A percentile compares a stretch with the other conserved stretches of the same genome.
phyloP scores from a whole-genome alignment of 1,140 invertebrate genomes.

The Oryctes rhinoceros region DNA sequence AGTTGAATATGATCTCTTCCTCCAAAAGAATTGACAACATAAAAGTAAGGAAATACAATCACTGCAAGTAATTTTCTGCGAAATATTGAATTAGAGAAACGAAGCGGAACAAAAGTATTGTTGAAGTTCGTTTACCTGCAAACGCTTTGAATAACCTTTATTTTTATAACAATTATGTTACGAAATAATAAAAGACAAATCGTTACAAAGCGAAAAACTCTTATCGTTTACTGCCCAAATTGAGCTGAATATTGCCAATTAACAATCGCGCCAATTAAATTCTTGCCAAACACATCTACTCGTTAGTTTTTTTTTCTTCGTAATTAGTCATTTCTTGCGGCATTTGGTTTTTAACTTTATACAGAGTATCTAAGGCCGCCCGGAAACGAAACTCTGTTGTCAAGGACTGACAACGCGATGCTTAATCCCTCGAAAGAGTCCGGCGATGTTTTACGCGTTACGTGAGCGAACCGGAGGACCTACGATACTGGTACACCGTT shows the following conservation, averaged over 20 bases:
- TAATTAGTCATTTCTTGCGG: not conserved
- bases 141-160: not conserved
- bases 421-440: not conserved
- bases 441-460: not conserved
- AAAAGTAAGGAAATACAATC: not conserved
- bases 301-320: not conserved
- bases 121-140: not conserved
- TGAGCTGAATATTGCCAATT: not conserved
- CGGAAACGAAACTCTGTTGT: not conserved
- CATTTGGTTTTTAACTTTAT: not conserved
- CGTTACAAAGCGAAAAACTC: no score
- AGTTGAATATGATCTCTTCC: no score
- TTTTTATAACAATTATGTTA: not conserved
- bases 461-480: not conserved
- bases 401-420: not conserved
- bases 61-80: not conserved
- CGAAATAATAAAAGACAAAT: not conserved
- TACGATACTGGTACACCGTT: not conserved
- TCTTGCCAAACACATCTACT: conserved; percentile 1
- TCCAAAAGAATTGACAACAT: not conserved
- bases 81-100: not conserved
- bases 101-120: not conserved
- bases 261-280: not conserved
- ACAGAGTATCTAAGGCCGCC: conserved; percentile 15
- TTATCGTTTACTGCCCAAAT: not conserved